Percentiles rank a stretch among this genome's conserved stretches.
Conservation (phyloP, 2,888 invertebrate genomes). For the Archaeoteleia sp. region DNA sequence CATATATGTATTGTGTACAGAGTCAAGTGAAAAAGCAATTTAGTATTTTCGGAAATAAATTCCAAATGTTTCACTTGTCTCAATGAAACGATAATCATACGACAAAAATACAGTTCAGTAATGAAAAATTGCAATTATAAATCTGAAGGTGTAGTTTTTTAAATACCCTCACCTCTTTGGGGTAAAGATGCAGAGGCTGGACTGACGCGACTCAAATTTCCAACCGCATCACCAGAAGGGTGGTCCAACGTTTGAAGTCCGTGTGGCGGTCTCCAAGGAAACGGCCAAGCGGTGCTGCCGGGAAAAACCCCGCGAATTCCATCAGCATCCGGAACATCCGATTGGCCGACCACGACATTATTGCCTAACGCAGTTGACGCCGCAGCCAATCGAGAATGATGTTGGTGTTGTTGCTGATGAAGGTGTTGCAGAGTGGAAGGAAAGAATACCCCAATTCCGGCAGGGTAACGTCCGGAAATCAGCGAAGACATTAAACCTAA, state of each 20-base stretch:
- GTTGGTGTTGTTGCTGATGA: constrained; percentile 71
- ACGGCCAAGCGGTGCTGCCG: constrained; percentile 70
- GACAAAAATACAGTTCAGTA: neutral
- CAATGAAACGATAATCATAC: constrained; percentile 35
- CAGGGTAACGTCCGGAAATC: constrained; percentile 70
- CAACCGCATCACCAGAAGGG: constrained; percentile 67
- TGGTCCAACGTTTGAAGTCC: constrained; percentile 70
- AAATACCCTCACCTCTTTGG: constrained; percentile 67
- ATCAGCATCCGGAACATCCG: constrained; percentile 67
- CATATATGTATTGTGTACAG: constrained; percentile 22
- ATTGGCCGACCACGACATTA: constrained; percentile 64
- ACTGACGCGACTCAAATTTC: constrained; percentile 69
- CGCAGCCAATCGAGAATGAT: constrained; percentile 67
- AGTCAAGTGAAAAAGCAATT: constrained; percentile 48
- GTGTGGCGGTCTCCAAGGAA: constrained; percentile 72
- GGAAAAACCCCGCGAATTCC: constrained; percentile 69
- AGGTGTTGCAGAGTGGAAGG: constrained; percentile 71
- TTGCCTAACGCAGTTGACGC: constrained; percentile 69
- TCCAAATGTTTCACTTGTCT: constrained; percentile 19
- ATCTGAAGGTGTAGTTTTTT: constrained; percentile 6
- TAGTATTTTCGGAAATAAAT: constrained; percentile 32
- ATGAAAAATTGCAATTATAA: neutral
- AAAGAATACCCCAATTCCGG: constrained; percentile 71
- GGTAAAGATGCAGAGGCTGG: constrained; percentile 70
- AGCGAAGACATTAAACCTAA: constrained; percentile 71